Conservation (phyloP, 2,888 invertebrate genomes). For the Myopa tessellatipennis region DNA sequence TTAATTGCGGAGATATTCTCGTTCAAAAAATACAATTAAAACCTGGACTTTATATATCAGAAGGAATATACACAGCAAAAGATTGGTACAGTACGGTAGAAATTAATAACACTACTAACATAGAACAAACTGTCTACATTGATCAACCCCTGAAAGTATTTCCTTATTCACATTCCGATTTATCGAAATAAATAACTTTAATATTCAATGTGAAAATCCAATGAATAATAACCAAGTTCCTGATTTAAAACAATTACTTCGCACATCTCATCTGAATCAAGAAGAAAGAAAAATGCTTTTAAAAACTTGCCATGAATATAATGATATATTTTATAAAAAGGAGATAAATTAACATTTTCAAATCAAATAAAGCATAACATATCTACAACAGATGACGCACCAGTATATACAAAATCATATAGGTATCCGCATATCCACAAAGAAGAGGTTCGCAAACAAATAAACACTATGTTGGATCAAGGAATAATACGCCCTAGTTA, state of each 20-base stretch:
- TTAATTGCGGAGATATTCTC: too few species aligned
- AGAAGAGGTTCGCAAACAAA: conserved; percentile 28
- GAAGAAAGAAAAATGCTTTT: background rate
- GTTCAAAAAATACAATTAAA: too few species aligned
- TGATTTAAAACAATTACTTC: background rate
- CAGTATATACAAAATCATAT: conserved; percentile 30
- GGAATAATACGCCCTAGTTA: conserved; percentile 24
- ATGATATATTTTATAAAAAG: background rate
- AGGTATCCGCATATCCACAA: conserved; percentile 26
- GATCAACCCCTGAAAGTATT: background rate
- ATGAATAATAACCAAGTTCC: background rate
- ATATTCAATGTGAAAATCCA: background rate
- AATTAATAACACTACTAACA: too few species aligned
- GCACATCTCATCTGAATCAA: background rate
- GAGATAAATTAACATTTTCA: background rate
- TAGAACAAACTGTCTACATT: too few species aligned
- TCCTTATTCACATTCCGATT: background rate
- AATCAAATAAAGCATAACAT: conserved; percentile 22
- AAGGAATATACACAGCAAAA: too few species aligned
- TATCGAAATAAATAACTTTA: background rate
- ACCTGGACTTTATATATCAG: too few species aligned
- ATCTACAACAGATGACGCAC: conserved; percentile 18
- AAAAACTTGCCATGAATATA: background rate
- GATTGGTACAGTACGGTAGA: too few species aligned
- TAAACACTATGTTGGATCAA: conserved; percentile 6